Base-by-base conservation (phyloP, 2,888 invertebrate species). In the Cantharis nigra region DNA sequence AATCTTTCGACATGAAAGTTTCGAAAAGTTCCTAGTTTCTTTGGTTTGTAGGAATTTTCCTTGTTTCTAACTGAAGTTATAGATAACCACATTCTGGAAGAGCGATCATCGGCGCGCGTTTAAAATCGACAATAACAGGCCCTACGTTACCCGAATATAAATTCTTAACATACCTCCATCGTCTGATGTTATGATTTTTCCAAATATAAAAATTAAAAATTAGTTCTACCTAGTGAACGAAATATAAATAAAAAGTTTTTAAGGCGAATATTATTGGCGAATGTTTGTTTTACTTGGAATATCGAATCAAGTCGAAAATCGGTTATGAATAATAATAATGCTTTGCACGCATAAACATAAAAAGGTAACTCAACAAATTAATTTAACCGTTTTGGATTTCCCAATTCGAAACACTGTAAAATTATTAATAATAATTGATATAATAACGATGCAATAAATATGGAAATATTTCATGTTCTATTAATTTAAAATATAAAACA, bases 181-280 rank as follows among this genome's bases (percentile, higher is more conserved):
- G 78, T 79, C 84, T 82, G 49, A 49, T 49, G 85, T 86, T 87
- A 86, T 86, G 86, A 86, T 86, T 87, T 87, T 84, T 83, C 85
- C 85, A 86, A 87, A 87, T 87, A 49, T 49, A 86, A 85, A 87
- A 87, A 87, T 87, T 87, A 87, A 87, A 87, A 86, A 87, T 87
- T 87, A 85, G 82, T 87, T 86, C 86, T 86, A 80, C 84, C 83
- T 80, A 80, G 81, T 83, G 85, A 83, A 83, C 86, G 83, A 82
- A 83, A 23, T 67, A 23, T 67, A 23, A 20, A 26, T 23, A 26
- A 23, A 67, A 67, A 67, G 65, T 13, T 67, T 67, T 23, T 7
- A 26, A 4, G 23, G 65, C 13, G 64, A n/a, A 67, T 23, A 23
- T 23, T 49, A 49, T 49, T n/a, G 16, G 16, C 16, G 16, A 1